Evolutionary conservation across 2,113 vertebrate species (phyloP), one percentile per base, ranked within the genome.

Genomic region (Cyprinodon tularosa): DNA sequence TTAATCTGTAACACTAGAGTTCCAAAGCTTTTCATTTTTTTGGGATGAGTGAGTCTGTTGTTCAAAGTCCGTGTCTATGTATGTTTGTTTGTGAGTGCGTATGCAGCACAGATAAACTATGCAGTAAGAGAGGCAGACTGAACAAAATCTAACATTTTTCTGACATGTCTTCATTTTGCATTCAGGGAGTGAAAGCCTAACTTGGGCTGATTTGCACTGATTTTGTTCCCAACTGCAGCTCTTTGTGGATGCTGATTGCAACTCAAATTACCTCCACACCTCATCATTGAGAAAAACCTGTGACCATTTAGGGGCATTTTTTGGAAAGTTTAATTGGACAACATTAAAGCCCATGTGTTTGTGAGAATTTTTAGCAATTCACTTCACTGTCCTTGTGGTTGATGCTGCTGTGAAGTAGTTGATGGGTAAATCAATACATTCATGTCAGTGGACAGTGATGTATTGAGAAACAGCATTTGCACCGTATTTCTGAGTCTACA

Each of bases 371-470:
- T 60, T 42, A 68, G 68, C 75, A 84, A 88, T 86, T 83, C 86
- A 65, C 66, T 60, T 47, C 40, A 11, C 84, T 90, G 84, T 44
- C 82, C 85, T 79, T 77, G 76, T 72, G 74, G 66, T 72, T 66
- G 76, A 69, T 83, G 48, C 68, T 79, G 68, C 71, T 88, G 82
- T 85, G 82, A 86, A 84, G 84, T 50, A 62, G 86, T 78, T 85
- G 90, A 90, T 68, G 86, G 80, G 66, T 62, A 84, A 86, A 90
- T 92, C 89, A 89, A 90, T 89, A 90, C 86, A 85, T 91, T 50
- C 13, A 57, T 89, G 88, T 90, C 83, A 83, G 89, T 89, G 82
- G 76, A 88, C 78, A 80, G 81, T 74, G 82, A 70, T 76, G 83
- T 64, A 74, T 87, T 82, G 70, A 87, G 80, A 79, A 83, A 87